Evolutionary conservation across 2,797 vertebrate genomes (phyloP).

Genomic region (Coluber constrictor): DNA sequence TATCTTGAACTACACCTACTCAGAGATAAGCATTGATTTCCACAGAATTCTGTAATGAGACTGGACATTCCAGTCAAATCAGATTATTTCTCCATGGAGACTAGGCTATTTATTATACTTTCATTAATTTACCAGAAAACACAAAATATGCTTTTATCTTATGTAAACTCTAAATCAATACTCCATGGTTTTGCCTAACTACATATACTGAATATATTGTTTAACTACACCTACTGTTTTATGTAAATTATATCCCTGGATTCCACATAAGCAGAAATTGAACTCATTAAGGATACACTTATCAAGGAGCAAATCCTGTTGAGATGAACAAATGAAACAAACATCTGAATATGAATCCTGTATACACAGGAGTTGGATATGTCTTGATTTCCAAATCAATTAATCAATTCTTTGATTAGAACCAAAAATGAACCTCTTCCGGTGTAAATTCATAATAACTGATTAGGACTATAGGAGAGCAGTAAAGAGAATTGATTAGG

Average conservation of each 20-base stretch:
- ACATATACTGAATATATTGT: not conserved
- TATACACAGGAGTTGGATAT: not conserved
- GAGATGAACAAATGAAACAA: not conserved
- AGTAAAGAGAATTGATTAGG: not conserved
- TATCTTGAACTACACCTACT: not conserved
- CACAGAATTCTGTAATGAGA: not conserved
- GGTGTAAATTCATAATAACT: not conserved
- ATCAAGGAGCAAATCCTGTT: not conserved
- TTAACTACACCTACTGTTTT: not conserved
- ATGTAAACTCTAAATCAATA: not conserved
- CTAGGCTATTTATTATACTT: slow-evolving; percentile 44
- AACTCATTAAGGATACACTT: not conserved
- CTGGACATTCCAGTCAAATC: slow-evolving; percentile 39
- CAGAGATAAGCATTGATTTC: not conserved
- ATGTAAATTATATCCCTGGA: not conserved
- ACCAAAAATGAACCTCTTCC: not conserved
- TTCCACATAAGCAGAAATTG: slow-evolving; percentile 6
- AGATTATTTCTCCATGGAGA: slow-evolving; percentile 37
- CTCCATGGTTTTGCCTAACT: not conserved
- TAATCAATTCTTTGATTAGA: not conserved
- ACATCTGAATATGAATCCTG: not conserved
- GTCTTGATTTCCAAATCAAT: not conserved
- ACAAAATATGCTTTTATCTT: slow-evolving; percentile 4
- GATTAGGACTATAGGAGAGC: not conserved
- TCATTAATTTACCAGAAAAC: slow-evolving; percentile 19